Evolutionary conservation across 92 coral and sea anemone genomes (phyloP).

Genomic region (Epizoanthus rinbou): DNA sequence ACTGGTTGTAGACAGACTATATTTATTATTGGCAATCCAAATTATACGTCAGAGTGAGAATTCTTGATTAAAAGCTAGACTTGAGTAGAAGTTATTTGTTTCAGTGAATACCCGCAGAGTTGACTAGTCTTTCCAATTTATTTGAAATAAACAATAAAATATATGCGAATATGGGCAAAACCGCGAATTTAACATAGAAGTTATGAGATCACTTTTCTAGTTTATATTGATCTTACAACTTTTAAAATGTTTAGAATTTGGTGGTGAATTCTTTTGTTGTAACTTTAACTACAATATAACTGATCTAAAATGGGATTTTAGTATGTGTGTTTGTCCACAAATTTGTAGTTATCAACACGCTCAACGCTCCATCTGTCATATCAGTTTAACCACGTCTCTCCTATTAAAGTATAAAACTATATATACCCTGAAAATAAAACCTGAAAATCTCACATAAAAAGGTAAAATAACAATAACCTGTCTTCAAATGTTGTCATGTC

Average conservation of each 20-base stretch:
- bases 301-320: constrained; percentile 4
- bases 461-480: no score
- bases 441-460: no score
- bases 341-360: constrained; percentile 5
- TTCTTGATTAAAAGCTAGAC: background rate
- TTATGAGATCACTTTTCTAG: background rate
- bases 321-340: constrained; percentile 1
- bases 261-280: background rate
- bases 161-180: background rate
- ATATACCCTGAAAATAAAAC: background rate
- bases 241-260: constrained; percentile 7
- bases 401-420: background rate
- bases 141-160: background rate
- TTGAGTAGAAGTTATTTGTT: background rate
- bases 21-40: no score
- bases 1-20: no score
- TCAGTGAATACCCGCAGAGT: background rate
- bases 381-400: background rate
- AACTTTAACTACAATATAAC: background rate
- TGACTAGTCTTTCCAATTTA: constrained; percentile 5
- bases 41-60: no score
- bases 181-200: background rate
- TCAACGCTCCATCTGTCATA: background rate
- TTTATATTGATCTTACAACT: background rate
- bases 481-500: no score